These are phyloP conservation scores for Nymphalis polychloros DNA, from an alignment of 2,888 invertebrate genomes.

Conservation along the genomic window DNA sequence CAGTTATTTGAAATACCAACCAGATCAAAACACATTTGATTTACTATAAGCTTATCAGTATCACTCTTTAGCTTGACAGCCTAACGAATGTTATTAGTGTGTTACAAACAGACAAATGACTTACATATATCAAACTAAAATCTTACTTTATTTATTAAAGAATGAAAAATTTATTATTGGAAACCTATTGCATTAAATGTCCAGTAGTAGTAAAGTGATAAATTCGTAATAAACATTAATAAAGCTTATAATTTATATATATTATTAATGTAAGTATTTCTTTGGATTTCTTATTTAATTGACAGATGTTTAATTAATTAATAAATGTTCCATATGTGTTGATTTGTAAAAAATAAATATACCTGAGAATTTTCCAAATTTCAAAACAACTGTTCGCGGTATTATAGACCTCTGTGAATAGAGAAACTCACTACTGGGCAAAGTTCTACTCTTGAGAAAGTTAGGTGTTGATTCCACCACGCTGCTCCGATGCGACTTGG, in stretches of 20 bases:
- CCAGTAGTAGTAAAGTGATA: too few relatives aligned
- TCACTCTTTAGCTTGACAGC: constrained; percentile 21
- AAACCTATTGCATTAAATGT: neutral
- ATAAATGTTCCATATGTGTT: neutral
- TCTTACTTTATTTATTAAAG: neutral
- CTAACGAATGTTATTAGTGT: neutral
- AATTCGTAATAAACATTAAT: neutral
- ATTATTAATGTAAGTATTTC: neutral
- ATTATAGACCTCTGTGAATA: too few relatives aligned
- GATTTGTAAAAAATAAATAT: too few relatives aligned
- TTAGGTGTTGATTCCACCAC: too few relatives aligned
- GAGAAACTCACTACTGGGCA: too few relatives aligned
- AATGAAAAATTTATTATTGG: neutral
- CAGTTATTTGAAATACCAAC: neutral
- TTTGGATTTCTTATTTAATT: neutral
- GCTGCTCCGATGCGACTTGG: too few relatives aligned
- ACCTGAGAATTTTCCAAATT: too few relatives aligned
- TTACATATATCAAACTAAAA: neutral
- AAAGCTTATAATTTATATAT: too few relatives aligned
- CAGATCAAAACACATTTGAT: constrained; percentile 10
- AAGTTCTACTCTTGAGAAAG: too few relatives aligned
- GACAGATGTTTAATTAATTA: neutral
- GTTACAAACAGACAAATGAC: neutral
- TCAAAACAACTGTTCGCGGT: too few relatives aligned
- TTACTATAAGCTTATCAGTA: constrained; percentile 27